These are phyloP conservation scores for Leucophenga maculata DNA, from an alignment of 2,888 invertebrate genomes.

Conservation along the genomic window DNA sequence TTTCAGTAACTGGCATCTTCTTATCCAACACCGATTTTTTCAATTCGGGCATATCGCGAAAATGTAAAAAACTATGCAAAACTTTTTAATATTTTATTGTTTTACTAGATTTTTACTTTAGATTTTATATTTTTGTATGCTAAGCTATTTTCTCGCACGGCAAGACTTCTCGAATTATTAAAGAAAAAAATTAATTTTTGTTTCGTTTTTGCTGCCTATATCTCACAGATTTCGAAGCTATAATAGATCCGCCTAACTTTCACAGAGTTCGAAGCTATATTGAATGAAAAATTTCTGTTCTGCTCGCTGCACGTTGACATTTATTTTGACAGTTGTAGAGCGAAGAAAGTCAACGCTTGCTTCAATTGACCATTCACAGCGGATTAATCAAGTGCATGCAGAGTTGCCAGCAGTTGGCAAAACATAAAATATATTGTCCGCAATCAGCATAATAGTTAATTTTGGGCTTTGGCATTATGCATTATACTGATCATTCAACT, in stretches of 20 bases:
- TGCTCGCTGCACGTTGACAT: neutral
- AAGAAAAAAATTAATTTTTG: neutral
- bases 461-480: no score
- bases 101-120: neutral
- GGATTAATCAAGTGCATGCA: no score
- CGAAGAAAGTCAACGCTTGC: neutral
- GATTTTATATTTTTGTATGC: no score
- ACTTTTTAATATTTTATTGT: no score
- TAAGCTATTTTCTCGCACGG: no score
- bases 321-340: neutral
- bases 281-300: neutral
- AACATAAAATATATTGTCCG: no score
- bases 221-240: neutral
- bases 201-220: neutral
- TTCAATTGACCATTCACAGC: neutral
- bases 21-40: no score
- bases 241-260: neutral
- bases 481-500: no score
- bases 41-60: no score
- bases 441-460: no score
- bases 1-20: neutral
- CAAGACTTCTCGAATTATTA: neutral
- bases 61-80: no score
- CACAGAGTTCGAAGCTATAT: neutral
- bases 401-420: no score